Conservation (phyloP, 2,888 invertebrate genomes). For the Dasysyrphus tricinctus region DNA sequence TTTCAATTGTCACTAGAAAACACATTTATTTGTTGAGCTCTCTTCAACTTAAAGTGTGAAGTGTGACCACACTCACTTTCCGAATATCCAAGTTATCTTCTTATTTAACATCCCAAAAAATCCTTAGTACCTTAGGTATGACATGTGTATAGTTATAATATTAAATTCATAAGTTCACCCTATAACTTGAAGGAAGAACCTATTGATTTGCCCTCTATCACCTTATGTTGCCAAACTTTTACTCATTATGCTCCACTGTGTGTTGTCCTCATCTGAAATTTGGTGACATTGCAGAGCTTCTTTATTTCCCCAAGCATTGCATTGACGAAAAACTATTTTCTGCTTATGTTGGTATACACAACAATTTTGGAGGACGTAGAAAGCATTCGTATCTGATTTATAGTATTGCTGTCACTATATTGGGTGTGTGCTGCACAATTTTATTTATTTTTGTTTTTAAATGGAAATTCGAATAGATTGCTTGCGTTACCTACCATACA, state of each 20-base stretch:
- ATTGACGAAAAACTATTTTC: slow-evolving; percentile 47
- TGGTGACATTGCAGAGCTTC: slow-evolving; percentile 61
- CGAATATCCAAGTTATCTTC: no score
- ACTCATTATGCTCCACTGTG: not conserved
- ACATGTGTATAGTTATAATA: no score
- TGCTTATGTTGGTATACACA: slow-evolving; percentile 18
- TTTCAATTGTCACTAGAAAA: no score
- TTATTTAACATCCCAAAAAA: no score
- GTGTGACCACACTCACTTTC: no score
- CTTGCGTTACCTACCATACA: not conserved
- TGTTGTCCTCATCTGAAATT: slow-evolving; percentile 30
- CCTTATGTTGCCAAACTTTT: not conserved
- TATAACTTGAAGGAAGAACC: no score
- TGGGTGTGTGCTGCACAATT: slow-evolving; percentile 27
- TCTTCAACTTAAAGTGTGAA: no score
- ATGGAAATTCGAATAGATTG: slow-evolving; percentile 6
- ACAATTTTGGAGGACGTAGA: slow-evolving; percentile 28
- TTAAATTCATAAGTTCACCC: no score
- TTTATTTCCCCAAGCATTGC: slow-evolving; percentile 8
- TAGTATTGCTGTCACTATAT: slow-evolving; percentile 2
- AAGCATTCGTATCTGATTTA: slow-evolving; percentile 35
- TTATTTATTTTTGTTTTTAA: slow-evolving; percentile 1
- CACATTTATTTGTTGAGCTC: no score
- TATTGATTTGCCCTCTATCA: no score
- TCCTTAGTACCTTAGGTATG: no score